Base-by-base conservation (phyloP, 2,113 vertebrate species). In the Chaetura pelagica region DNA sequence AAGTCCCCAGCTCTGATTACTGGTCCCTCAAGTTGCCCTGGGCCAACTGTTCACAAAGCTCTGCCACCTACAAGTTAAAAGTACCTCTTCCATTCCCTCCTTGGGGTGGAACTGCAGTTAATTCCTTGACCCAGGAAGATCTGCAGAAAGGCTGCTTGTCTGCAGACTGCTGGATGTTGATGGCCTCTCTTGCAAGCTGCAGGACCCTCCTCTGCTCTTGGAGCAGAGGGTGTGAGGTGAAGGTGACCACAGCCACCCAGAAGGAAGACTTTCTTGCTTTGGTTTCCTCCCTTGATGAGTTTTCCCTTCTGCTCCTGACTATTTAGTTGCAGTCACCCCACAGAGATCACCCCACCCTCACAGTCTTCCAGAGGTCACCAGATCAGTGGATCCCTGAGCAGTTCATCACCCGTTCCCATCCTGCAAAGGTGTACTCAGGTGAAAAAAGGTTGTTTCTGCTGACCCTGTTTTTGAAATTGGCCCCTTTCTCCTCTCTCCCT, bases 41-140 rank as follows among this genome's bases (percentile, higher is more conserved):
- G 71, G 52, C 12, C 52, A 42, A 4, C 38, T 19, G 16, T 27
- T 6, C n/a, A n/a, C 71, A 48, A 24, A 59, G 73, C 40, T 67
- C 21, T 38, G 20, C 40, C 54, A 7, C 27, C 30, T 48, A 13
- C 24, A 29, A 5, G 24, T 22, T 61, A 59, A 42, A 67, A 78
- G 30, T 7, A 27, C 18, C 18, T 67, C 59, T 15, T 55, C 72
- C 29, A 22, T 59, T 63, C 42, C 19, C 34, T 55, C 40, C 49
- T 42, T 23, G 0, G 0, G 27, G 27, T 55, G 23, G 27, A 30
- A n/a, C 46, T 46, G 18, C 9, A 4, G 66, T 22, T 30, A 24
- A 42, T 20, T 34, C 52, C 38, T 30, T 61, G 24, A 27, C 29
- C 38, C 34, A 73, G 66, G 17, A 55, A 15, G 51, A 4, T 26